A percentile compares a stretch with the other conserved stretches of the same genome.
Evolutionary conservation across 2,113 vertebrate species (phyloP).

Genomic region (Rhizomys pruinosus): DNA sequence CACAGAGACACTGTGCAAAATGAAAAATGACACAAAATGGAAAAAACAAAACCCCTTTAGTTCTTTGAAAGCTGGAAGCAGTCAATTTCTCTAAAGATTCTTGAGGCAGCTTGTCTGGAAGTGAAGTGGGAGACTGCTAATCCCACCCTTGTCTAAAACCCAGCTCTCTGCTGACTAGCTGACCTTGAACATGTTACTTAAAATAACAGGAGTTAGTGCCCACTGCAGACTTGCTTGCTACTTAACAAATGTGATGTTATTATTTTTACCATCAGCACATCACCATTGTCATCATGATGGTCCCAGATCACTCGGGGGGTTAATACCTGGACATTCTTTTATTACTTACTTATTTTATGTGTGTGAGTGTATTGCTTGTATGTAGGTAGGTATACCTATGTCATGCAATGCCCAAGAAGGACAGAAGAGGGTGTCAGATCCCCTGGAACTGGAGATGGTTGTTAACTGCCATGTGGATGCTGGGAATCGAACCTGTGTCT

Average conservation of each 20-base stretch:
- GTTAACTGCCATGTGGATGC: too few relatives aligned
- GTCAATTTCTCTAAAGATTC: not conserved
- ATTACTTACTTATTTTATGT: too few relatives aligned
- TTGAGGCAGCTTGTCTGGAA: not conserved
- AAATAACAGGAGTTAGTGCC: not conserved
- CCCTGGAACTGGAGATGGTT: too few relatives aligned
- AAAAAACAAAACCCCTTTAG: not conserved
- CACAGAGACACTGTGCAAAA: not conserved
- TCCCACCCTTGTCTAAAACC: not conserved
- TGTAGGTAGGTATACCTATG: too few relatives aligned
- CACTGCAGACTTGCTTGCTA: not conserved
- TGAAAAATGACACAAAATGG: too few relatives aligned
- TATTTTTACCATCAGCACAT: not conserved
- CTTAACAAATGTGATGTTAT: not conserved
- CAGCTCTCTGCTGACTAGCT: not conserved
- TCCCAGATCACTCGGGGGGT: not conserved
- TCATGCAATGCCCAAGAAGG: too few relatives aligned
- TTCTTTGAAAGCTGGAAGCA: not conserved
- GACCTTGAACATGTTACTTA: not conserved
- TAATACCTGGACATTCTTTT: not conserved
- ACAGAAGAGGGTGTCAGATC: too few relatives aligned
- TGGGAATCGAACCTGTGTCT: too few relatives aligned
- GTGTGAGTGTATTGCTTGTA: too few relatives aligned
- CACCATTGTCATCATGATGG: too few relatives aligned
- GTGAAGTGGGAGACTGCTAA: not conserved